Evolutionary conservation across 1,140 invertebrate species (phyloP), one percentile per base, ranked within the genome.

Genomic region (Himalopsyche phryganea): DNA sequence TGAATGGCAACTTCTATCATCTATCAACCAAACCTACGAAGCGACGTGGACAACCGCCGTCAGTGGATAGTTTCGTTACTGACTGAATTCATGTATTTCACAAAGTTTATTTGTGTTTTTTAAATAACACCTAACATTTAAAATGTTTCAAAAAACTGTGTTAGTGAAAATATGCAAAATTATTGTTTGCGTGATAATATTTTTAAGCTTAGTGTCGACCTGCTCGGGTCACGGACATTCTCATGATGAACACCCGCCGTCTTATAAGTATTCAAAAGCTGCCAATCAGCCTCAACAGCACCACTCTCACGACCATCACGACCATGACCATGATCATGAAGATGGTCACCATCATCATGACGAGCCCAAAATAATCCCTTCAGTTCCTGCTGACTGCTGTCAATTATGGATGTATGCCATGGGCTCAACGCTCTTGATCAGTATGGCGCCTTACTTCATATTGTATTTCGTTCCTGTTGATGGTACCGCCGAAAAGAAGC

Each of bases 401-500:
- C 77, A 81, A 50, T 76, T 94, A 33, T 92, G 92, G 83, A 57
- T 89, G n/a, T 82, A 90, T 72, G 91, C 93, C 2, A 82, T 95
- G 67, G 83, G 84, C 7, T 93, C 95, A 1, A 98, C 96, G 0
- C 67, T 96, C 7, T 77, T 96, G 35, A 98, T 99, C 65, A 98
- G 94, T 73, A 82, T 90, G 44, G 93, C 93, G 10, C 97, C 97
- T 1, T 95, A 96, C 69, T 78, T 98, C 14, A 89, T 99, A 56
- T 80, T 99, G 1, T 92, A 96, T 67, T 85, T 96, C 51, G 92
- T 99, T 65, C 96, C 96, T 0, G 77, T 98, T 45, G 88, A 95
- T 67, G 94, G 94, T 65, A 88, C 85, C 28, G 84, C 86, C 45
- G 86, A 92, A 68, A 86, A 89, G 67, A 83, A 94, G 69, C 87